Percentiles rank a stretch among this genome's conserved stretches.
Evolutionary conservation across 2,113 vertebrate genomes (phyloP).

Genomic region (Stegostoma tigrinum): DNA sequence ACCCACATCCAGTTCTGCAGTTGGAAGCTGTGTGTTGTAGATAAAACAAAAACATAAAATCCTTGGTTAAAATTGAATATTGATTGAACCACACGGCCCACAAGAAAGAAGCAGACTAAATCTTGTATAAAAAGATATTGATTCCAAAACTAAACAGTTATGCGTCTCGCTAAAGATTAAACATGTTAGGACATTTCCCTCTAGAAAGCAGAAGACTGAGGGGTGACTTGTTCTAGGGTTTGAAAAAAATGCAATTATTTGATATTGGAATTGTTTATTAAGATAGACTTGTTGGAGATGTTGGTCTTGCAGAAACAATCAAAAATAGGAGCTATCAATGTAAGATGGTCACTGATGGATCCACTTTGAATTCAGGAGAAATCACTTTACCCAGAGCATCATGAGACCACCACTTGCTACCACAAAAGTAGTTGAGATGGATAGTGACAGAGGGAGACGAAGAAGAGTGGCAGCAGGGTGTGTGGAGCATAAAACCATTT

Average conservation of each 20-base stretch:
- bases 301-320: background rate
- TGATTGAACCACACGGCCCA: no score
- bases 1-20: no score
- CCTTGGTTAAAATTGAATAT: no score
- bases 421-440: background rate
- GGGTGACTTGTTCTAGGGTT: background rate
- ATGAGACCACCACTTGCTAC: background rate
- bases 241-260: background rate
- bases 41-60: no score
- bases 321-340: background rate
- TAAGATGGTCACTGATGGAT: background rate
- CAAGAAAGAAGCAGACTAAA: background rate
- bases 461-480: background rate
- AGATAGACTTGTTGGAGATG: background rate
- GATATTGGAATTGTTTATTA: background rate
- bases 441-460: background rate
- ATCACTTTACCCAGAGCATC: background rate
- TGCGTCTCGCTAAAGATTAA: background rate
- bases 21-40: no score
- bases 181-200: background rate
- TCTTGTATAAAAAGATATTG: background rate
- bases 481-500: background rate
- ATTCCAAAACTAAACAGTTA: background rate
- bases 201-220: background rate
- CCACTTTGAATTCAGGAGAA: background rate